These are phyloP conservation scores for Gambelia wislizenii DNA, from an alignment of 2,797 vertebrate genomes.

Conservation along the genomic window DNA sequence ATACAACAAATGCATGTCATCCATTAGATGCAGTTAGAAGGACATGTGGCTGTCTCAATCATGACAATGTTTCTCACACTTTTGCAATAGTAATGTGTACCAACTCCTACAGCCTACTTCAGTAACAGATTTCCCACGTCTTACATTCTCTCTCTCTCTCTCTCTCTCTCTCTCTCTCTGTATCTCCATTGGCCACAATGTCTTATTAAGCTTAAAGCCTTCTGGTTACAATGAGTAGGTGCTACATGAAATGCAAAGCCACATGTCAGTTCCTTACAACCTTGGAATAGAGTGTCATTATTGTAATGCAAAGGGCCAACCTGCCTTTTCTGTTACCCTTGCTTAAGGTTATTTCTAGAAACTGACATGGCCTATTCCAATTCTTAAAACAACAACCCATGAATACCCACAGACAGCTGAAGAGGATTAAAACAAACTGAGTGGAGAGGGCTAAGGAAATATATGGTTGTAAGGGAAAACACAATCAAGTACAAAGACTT, in stretches of 20 bases:
- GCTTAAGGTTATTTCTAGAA: constrained; percentile 32
- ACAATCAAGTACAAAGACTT: not conserved
- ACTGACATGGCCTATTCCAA: constrained; percentile 22
- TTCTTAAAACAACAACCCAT: constrained; percentile 30
- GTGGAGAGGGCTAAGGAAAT: not conserved
- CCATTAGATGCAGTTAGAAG: too few species aligned
- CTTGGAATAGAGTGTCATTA: constrained; percentile 36
- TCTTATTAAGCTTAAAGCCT: constrained; percentile 26
- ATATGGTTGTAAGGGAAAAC: constrained; percentile 4
- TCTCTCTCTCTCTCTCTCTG: not conserved
- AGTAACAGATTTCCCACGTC: not conserved
- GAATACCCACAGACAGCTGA: constrained; percentile 21
- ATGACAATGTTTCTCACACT: not conserved
- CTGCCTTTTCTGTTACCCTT: constrained; percentile 31
- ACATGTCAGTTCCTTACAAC: constrained; percentile 27
- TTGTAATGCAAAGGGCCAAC: constrained; percentile 30
- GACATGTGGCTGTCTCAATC: not conserved
- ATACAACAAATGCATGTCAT: too few species aligned
- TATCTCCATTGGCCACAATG: not conserved
- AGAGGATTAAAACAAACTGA: constrained; percentile 16
- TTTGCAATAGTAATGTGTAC: not conserved
- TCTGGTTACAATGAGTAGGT: constrained; percentile 29
- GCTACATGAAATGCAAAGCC: constrained; percentile 24
- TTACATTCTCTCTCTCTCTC: not conserved
- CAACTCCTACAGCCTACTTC: not conserved